Evolutionary conservation across 2,113 vertebrate species (phyloP), one percentile per base, ranked within the genome.

Genomic region (Cromileptes altivelis): DNA sequence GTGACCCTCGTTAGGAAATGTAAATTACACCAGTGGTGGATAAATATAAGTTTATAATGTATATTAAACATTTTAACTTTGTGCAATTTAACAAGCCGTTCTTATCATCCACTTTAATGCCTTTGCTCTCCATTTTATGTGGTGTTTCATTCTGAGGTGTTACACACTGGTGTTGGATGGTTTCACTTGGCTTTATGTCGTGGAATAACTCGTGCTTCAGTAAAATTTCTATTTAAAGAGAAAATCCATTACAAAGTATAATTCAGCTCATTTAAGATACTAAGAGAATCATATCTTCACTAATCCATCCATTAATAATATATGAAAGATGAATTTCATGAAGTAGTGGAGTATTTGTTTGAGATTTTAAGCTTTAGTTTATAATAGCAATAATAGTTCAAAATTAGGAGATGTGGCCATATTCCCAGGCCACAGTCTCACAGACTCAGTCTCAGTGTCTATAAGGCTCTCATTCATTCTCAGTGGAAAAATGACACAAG

Each of bases 351-450:
- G 68, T 63, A 42, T 49, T 52, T 57, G 15, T 74, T 73, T 75
- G 18, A 57, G 60, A n/a, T 65, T 71, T 58, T 64, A 76, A 37
- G 17, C 19, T 84, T 42, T 70, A 57, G 47, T 58, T 79, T 58
- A 85, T 58, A 42, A 52, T 8, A 27, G 9, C 37, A 57, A 30
- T 70, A 25, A 65, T 4, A 18, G 4, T 30, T 45, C 2, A 42
- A 14, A 72, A 67, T 53, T 13, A 23, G 11, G 6, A 56, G 27
- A 68, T 49, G 45, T 78, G 47, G 53, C 37, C 55, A 6, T 23
- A n/a, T 52, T 30, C 3, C 18, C 17, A 18, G 33, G 15, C 33
- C 9, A 27, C 14, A 57, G 47, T 45, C 30, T 30, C 30, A 30
- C 30, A 30, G 30, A 4, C 30, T 30, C 30, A 30, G 30, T 30